phyloP scores from a whole-genome alignment of 1,140 invertebrate genomes.

The Bombus cullumanus region DNA sequence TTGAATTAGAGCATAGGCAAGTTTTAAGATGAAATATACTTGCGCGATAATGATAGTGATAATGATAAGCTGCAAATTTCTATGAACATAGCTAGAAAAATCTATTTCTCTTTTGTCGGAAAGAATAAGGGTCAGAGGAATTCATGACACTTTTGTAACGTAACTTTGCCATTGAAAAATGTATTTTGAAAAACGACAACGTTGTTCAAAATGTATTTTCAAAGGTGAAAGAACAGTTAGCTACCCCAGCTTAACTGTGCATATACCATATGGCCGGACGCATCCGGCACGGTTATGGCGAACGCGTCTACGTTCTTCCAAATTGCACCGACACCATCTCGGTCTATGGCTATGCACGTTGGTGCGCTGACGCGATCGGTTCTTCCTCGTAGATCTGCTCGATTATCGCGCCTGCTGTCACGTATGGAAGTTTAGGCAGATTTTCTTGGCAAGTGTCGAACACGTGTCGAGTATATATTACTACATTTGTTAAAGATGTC shows the following conservation, averaged over 20 bases:
- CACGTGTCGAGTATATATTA: not conserved
- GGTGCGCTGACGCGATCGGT: slow-evolving; percentile 12
- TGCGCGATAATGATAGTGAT: too few species aligned
- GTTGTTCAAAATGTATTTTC: not conserved
- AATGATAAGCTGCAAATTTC: too few species aligned
- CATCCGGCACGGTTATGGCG: slow-evolving; percentile 62
- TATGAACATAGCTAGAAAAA: too few species aligned
- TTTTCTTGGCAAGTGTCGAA: not conserved
- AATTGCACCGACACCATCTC: slow-evolving; percentile 53
- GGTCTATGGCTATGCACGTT: slow-evolving; percentile 27
- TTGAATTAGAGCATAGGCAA: too few species aligned
- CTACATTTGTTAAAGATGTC: too few species aligned
- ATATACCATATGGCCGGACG: slow-evolving; percentile 62
- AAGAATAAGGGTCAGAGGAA: too few species aligned
- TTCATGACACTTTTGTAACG: too few species aligned
- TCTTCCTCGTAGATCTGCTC: slow-evolving; percentile 13
- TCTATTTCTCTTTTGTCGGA: too few species aligned
- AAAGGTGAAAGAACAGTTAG: slow-evolving; percentile 29
- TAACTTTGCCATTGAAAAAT: too few species aligned
- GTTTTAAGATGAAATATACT: too few species aligned
- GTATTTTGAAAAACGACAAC: not conserved
- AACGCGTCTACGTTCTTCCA: slow-evolving; percentile 51
- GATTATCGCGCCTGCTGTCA: slow-evolving; percentile 10
- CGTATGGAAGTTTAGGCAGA: slow-evolving; percentile 7
- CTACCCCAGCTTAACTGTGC: slow-evolving; percentile 61